A percentile compares a stretch with the other conserved stretches of the same genome.
phyloP scores from a whole-genome alignment of 2,888 invertebrate genomes.

The Eurytoma adleriae region DNA sequence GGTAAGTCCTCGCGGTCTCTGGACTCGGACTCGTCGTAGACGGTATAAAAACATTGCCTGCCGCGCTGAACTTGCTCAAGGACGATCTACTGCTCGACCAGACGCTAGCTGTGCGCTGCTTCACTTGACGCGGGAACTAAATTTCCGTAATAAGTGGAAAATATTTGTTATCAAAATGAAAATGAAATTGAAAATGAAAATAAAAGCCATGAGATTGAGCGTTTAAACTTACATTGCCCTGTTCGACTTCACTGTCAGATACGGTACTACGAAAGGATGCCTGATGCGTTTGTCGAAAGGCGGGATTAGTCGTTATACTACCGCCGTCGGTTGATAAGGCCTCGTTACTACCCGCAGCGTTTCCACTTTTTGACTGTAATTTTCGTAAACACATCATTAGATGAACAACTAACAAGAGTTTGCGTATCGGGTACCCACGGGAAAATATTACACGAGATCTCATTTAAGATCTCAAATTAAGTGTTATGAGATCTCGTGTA shows the following conservation, averaged over 20 bases:
- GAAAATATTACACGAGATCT: too few relatives aligned
- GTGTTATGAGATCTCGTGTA: too few relatives aligned
- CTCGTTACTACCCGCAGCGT: conserved; percentile 71
- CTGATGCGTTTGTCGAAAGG: conserved; percentile 85
- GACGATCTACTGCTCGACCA: conserved; percentile 92
- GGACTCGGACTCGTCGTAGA: conserved; percentile 91
- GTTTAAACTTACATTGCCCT: conserved; percentile 86
- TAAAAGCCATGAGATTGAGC: neutral
- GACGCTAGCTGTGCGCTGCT: conserved; percentile 90
- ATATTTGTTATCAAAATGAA: neutral
- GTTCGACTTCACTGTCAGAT: conserved; percentile 95
- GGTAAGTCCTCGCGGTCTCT: conserved; percentile 91
- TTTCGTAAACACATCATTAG: neutral
- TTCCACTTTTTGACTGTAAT: conserved; percentile 68
- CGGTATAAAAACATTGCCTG: conserved; percentile 89
- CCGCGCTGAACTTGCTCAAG: conserved; percentile 90
- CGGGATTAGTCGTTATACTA: conserved; percentile 89
- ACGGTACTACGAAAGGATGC: conserved; percentile 91
- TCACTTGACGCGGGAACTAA: conserved; percentile 84
- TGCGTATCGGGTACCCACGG: too few relatives aligned
- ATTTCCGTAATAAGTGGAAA: neutral
- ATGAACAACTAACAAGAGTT: conserved; percentile 36
- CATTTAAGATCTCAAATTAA: too few relatives aligned
- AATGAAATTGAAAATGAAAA: neutral
- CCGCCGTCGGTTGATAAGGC: conserved; percentile 81